Evolutionary conservation across 2,113 vertebrate species (phyloP), one percentile per base, ranked within the genome.

Genomic region (Egretta garzetta): DNA sequence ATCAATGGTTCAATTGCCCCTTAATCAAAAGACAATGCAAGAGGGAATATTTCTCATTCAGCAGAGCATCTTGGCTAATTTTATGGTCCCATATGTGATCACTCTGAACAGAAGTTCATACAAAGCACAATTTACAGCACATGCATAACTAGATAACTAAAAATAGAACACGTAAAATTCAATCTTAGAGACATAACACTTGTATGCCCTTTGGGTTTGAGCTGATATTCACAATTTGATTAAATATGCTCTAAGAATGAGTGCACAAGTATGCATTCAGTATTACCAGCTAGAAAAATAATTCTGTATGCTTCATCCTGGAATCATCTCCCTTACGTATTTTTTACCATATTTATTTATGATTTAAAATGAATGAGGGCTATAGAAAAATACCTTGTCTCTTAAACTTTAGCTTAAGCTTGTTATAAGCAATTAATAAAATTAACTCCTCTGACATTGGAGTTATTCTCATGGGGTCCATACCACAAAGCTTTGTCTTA

Each of bases 11-110:
- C 74, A 75, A 49, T 89, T 96, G 87, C 74, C 63, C 92, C 95
- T 93, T 95, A 91, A 95, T 96, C 90, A 92, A 91, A 92, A 91
- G 66, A 94, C 79, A 97, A 97, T 92, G 92, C 93, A 95, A 66
- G 90, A 90, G 95, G 95, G 90, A 85, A 92, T 93, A 77, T 86
- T 88, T 92, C 73, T 75, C 82, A 92, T 77, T 90, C 91, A 96
- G 86, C 86, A 83, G 77, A 90, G 55, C 90, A 85, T 97, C 77
- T 85, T 87, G 60, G 79, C 91, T 96, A 86, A 98, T 96, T 96
- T 97, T 79, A 71, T 81, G 53, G 79, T 74, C 87, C 81, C 93
- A 60, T 67, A 90, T 91, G 91, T 73, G 89, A 95, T 86, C 75
- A 26, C 35, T 84, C 59, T 24, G 88, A 95, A 81, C 79, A 94